Evolutionary conservation across 2,797 vertebrate species (phyloP).

Genomic region (Pangasius larnaudii): DNA sequence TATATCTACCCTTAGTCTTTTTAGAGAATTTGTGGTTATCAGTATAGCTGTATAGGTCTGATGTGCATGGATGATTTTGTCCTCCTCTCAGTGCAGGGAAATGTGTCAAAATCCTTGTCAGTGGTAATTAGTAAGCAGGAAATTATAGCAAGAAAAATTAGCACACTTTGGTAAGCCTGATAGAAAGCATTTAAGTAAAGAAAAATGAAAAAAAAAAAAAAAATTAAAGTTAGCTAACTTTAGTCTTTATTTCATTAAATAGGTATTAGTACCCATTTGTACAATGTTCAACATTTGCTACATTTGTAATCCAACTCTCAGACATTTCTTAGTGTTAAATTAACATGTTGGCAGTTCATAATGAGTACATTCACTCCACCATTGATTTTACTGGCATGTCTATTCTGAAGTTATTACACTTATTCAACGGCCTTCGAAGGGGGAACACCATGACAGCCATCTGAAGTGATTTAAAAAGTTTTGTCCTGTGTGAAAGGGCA

Average conservation of each 20-base stretch:
- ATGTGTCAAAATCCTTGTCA: not conserved
- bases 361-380: not conserved
- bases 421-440: not conserved
- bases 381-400: not conserved
- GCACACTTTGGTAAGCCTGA: slow-evolving; percentile 1
- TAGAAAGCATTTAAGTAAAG: no score
- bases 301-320: not conserved
- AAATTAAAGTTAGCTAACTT: not conserved
- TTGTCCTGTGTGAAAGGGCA: not conserved
- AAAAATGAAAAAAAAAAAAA: not conserved
- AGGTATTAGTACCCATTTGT: not conserved
- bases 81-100: not conserved
- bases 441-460: not conserved
- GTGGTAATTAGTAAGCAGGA: not conserved
- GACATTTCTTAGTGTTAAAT: not conserved
- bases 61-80: not conserved
- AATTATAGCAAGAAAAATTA: not conserved
- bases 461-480: slow-evolving; percentile 1
- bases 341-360: not conserved
- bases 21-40: not conserved
- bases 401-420: not conserved
- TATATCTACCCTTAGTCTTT: not conserved
- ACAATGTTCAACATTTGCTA: not conserved
- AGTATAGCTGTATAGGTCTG: not conserved
- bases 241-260: not conserved